Conservation (phyloP, 2,113 vertebrate species). For the Columba janthina region DNA sequence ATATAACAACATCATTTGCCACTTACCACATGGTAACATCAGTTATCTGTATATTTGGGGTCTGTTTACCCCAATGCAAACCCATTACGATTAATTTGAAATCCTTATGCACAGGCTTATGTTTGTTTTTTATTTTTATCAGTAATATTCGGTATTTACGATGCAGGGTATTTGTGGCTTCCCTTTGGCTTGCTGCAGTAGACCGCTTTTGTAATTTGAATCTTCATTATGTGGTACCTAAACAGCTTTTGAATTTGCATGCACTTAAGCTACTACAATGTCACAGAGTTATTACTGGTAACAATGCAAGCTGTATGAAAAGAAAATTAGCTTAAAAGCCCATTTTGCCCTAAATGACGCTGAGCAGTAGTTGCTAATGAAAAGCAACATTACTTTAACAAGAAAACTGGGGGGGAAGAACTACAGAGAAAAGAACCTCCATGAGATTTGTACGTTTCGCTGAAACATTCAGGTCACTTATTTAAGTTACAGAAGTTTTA, state of each 20-base stretch:
- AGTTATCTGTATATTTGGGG: background rate
- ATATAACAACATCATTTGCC: background rate
- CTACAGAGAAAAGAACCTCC: background rate
- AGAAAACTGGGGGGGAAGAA: background rate
- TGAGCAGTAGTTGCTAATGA: background rate
- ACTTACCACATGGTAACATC: background rate
- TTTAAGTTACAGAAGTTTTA: background rate
- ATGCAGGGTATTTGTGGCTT: background rate
- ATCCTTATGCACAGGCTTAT: background rate
- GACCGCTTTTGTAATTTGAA: background rate
- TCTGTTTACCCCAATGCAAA: background rate
- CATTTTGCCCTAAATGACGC: slow-evolving; percentile 4
- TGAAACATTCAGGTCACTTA: background rate
- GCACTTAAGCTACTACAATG: background rate
- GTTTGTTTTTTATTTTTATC: background rate
- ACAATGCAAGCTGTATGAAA: background rate
- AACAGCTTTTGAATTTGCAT: background rate
- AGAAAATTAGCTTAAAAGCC: slow-evolving; percentile 31
- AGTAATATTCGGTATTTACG: background rate
- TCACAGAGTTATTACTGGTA: background rate
- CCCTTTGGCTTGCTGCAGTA: background rate
- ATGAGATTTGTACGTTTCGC: background rate
- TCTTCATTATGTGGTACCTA: background rate
- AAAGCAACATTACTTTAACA: slow-evolving; percentile 18
- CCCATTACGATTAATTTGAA: background rate